Evolutionary conservation across 2,888 invertebrate species (phyloP).

Genomic region (Ferdinandea cuprea): DNA sequence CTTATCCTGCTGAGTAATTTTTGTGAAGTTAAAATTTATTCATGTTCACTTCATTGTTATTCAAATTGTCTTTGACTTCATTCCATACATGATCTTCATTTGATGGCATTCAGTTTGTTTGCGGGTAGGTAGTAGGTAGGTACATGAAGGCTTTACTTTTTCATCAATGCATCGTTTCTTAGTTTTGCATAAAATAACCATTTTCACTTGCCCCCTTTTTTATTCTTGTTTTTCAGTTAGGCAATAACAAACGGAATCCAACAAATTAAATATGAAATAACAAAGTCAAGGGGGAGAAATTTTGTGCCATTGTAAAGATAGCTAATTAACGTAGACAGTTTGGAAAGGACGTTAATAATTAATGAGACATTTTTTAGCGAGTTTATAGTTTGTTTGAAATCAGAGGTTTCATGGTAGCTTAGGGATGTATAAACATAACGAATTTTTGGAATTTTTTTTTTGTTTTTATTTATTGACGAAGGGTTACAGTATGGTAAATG

Average conservation of each 20-base stretch:
- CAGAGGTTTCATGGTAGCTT: constrained; percentile 60
- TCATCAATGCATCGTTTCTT: constrained; percentile 34
- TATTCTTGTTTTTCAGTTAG: constrained; percentile 61
- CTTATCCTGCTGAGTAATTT: constrained; percentile 17
- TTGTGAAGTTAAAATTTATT: constrained; percentile 30
- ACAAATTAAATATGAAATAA: constrained; percentile 13
- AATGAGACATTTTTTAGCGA: constrained; percentile 65
- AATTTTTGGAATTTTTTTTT: constrained; percentile 6
- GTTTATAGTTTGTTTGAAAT: constrained; percentile 69
- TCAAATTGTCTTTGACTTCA: constrained; percentile 45
- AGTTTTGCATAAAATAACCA: constrained; percentile 69
- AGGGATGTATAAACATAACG: constrained; percentile 53
- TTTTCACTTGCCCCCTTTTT: constrained; percentile 66
- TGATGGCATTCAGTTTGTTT: constrained; percentile 48
- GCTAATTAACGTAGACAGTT: constrained; percentile 67
- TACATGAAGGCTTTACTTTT: constrained; percentile 33
- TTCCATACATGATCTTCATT: constrained; percentile 21
- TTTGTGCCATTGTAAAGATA: constrained; percentile 55
- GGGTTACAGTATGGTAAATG: background rate
- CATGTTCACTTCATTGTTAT: constrained; percentile 69
- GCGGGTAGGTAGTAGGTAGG: too few species aligned
- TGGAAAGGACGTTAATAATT: constrained; percentile 71
- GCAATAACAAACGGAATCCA: constrained; percentile 61
- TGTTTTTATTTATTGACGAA: background rate
- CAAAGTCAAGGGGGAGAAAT: constrained; percentile 49